phyloP scores from a whole-genome alignment of 2,797 vertebrate genomes.

The Hozukius guyotensis region DNA sequence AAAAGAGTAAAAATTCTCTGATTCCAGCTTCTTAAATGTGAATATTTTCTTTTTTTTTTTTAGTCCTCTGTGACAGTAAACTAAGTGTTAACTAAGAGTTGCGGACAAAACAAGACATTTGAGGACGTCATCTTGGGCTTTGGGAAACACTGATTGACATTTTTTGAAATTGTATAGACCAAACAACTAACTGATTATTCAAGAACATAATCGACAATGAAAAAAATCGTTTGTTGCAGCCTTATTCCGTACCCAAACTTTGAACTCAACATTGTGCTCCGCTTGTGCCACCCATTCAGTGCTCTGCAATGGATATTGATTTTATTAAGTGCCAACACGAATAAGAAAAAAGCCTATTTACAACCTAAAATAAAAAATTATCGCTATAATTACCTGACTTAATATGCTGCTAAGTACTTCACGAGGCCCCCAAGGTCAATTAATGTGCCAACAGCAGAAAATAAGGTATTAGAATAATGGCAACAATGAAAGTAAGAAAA shows the following conservation, averaged over 20 bases:
- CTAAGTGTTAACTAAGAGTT: too few species aligned
- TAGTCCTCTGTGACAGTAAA: too few species aligned
- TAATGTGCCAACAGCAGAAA: not conserved
- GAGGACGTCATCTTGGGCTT: too few species aligned
- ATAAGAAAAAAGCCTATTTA: not conserved
- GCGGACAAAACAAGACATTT: too few species aligned
- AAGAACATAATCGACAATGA: not conserved
- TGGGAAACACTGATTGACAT: too few species aligned
- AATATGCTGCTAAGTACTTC: not conserved
- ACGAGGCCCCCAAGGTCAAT: not conserved
- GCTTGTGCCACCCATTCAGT: not conserved
- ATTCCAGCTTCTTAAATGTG: too few species aligned
- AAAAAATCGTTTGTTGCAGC: not conserved
- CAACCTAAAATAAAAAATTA: not conserved
- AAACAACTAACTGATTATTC: too few species aligned
- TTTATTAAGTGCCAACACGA: not conserved
- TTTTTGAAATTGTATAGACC: too few species aligned
- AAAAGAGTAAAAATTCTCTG: too few species aligned
- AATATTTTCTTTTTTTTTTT: too few species aligned
- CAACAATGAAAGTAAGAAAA: not conserved
- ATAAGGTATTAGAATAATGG: not conserved
- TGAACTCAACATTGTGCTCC: not conserved
- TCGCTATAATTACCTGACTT: not conserved
- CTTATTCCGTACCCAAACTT: too few species aligned
- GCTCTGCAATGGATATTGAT: not conserved